Evolutionary conservation across 1,140 invertebrate species (phyloP).

Genomic region (Zaprionus inermis): DNA sequence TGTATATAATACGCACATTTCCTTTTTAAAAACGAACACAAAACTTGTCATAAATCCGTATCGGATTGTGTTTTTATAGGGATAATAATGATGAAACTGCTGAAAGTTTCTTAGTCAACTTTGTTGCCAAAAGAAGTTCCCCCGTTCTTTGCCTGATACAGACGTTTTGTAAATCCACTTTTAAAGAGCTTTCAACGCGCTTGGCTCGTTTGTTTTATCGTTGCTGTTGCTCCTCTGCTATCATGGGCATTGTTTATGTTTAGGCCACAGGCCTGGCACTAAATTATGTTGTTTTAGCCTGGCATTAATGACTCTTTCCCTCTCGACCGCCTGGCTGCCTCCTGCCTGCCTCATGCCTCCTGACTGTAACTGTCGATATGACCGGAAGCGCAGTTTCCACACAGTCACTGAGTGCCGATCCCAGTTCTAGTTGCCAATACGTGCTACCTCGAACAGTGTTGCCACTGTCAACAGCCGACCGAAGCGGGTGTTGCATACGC

Average conservation of each 20-base stretch:
- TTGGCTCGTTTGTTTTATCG: slow-evolving; percentile 17
- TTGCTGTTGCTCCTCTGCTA: slow-evolving; percentile 13
- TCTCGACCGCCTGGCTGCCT: not conserved
- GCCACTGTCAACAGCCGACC: slow-evolving; percentile 29
- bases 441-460: slow-evolving; percentile 7
- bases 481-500: slow-evolving; percentile 28
- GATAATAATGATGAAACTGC: not conserved
- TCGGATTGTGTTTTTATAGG: not conserved
- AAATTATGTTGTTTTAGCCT: slow-evolving; percentile 77
- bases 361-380: slow-evolving; percentile 46
- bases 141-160: not conserved
- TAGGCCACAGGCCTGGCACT: slow-evolving; percentile 49
- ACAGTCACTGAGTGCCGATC: not conserved
- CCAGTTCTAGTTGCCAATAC: not conserved
- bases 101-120: not conserved
- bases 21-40: not conserved
- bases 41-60: not conserved
- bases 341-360: not conserved
- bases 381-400: slow-evolving; percentile 54
- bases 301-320: slow-evolving; percentile 60
- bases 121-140: slow-evolving; percentile 36
- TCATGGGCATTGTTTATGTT: slow-evolving; percentile 68
- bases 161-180: slow-evolving; percentile 11
- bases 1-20: not conserved
- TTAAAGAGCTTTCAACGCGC: slow-evolving; percentile 55